phyloP scores from a whole-genome alignment of 2,888 invertebrate genomes.

The Drosophila anomalipes region DNA sequence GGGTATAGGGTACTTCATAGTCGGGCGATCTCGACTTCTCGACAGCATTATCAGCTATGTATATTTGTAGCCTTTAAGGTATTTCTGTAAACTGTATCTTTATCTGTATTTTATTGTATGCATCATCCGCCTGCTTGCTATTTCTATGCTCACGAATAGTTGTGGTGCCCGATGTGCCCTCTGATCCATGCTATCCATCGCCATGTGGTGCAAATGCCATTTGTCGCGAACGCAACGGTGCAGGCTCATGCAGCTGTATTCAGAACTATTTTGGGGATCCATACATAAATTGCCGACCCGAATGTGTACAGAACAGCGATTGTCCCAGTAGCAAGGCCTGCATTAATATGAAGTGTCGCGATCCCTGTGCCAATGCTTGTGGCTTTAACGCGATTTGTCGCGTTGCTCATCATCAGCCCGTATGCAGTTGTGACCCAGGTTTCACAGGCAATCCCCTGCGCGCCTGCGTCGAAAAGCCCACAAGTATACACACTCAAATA shows the following conservation, averaged over 20 bases:
- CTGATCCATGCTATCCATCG: conserved; percentile 91
- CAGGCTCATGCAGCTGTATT: conserved; percentile 93
- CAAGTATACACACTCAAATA: conserved; percentile 74
- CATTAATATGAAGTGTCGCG: conserved; percentile 92
- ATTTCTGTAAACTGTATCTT: conserved; percentile 29
- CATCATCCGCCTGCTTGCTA: conserved; percentile 62
- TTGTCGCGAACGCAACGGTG: conserved; percentile 92
- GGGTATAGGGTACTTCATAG: conserved; percentile 23
- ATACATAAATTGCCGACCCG: conserved; percentile 93
- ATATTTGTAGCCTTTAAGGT: conserved; percentile 51
- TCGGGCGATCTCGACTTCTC: conserved; percentile 22
- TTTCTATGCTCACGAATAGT: conserved; percentile 68
- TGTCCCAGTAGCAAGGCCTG: conserved; percentile 92
- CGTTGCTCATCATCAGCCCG: conserved; percentile 93
- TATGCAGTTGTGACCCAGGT: conserved; percentile 90
- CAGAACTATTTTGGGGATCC: conserved; percentile 94
- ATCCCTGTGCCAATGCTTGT: conserved; percentile 93
- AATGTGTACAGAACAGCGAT: conserved; percentile 95
- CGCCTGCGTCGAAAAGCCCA: conserved; percentile 88
- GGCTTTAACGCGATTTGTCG: conserved; percentile 93
- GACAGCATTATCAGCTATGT: conserved; percentile 9
- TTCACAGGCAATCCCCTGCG: conserved; percentile 92
- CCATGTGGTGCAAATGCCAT: conserved; percentile 95
- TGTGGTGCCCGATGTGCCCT: conserved; percentile 86
- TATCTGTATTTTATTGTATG: conserved; percentile 27